Conservation (phyloP, 1,140 invertebrate species). For the Drosophila ambigua region DNA sequence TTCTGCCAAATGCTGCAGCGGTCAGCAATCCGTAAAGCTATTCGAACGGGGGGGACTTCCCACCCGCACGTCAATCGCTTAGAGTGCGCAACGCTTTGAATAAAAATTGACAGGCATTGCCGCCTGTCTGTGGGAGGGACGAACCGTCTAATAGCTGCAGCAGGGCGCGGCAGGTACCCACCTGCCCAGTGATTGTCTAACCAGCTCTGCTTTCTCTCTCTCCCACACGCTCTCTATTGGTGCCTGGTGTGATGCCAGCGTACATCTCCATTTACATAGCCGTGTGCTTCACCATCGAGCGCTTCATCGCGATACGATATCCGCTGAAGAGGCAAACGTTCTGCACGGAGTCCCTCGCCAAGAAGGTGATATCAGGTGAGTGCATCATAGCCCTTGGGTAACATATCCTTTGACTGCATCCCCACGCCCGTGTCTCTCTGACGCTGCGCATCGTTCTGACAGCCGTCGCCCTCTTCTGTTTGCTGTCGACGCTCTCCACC, state of each 20-base stretch:
- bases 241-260: constrained; percentile 79
- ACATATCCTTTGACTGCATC: constrained; percentile 20
- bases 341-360: constrained; percentile 87
- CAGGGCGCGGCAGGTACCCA: constrained; percentile 11
- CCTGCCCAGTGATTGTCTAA: not conserved
- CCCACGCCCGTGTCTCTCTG: too few relatives aligned
- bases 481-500: constrained; percentile 87
- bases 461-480: constrained; percentile 87
- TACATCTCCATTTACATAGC: constrained; percentile 91
- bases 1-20: constrained; percentile 36
- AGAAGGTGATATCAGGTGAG: constrained; percentile 86
- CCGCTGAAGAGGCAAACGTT: constrained; percentile 90
- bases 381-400: constrained; percentile 11
- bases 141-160: constrained; percentile 22
- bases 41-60: too few relatives aligned
- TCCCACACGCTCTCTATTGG: not conserved
- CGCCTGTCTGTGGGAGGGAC: too few relatives aligned
- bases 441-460: constrained; percentile 21
- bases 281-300: constrained; percentile 91
- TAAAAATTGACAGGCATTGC: constrained; percentile 53
- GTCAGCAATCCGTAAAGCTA: constrained; percentile 7
- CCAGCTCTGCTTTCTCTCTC: not conserved
- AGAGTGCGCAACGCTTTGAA: constrained; percentile 54
- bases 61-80: constrained; percentile 57
- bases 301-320: constrained; percentile 91